phyloP scores from a whole-genome alignment of 2,113 vertebrate species.

The Cavia aperea region DNA sequence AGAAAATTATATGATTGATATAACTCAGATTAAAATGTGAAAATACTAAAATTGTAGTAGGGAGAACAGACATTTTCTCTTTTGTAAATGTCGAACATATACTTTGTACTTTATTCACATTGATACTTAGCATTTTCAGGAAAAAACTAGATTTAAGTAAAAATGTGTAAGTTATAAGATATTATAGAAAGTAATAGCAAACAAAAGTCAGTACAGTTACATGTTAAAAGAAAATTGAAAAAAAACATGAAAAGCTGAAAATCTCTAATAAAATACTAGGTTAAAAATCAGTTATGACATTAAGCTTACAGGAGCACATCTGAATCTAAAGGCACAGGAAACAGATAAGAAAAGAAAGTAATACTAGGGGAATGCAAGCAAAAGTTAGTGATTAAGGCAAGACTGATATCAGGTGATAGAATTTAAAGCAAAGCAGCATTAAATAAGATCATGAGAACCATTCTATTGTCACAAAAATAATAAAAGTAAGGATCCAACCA shows the following conservation, averaged over 20 bases:
- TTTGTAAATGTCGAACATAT: background rate
- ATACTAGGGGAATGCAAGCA: background rate
- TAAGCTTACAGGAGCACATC: background rate
- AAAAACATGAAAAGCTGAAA: background rate
- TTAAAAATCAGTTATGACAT: background rate
- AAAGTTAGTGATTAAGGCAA: background rate
- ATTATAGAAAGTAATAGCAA: background rate
- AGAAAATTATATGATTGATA: background rate
- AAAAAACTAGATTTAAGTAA: background rate
- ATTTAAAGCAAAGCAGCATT: background rate
- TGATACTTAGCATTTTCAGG: background rate
- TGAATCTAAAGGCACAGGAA: background rate
- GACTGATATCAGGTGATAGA: background rate
- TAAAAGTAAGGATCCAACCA: background rate
- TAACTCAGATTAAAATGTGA: constrained; percentile 1
- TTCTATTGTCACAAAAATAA: background rate
- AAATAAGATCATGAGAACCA: background rate
- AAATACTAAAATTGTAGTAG: background rate
- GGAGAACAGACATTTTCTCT: background rate
- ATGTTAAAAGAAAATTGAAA: background rate
- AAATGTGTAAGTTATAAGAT: background rate
- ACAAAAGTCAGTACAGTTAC: background rate
- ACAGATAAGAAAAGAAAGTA: background rate
- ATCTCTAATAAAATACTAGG: background rate
- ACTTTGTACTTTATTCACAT: background rate